Base-by-base conservation (phyloP, 2,888 invertebrate genomes). In the Sminthurides aquaticus region DNA sequence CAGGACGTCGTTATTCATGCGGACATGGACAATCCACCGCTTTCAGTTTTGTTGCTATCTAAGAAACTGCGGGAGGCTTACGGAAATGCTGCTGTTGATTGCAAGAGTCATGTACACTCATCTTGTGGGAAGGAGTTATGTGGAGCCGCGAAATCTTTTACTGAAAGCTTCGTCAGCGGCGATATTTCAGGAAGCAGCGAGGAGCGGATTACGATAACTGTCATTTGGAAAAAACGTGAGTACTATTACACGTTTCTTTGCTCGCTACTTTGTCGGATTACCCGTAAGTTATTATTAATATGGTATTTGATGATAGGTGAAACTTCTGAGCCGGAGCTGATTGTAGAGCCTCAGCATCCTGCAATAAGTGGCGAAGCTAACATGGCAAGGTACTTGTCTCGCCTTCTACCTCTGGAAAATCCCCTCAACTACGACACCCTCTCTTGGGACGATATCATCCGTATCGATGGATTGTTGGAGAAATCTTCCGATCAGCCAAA, bases 1-100 rank as follows among this genome's bases (percentile, higher is more conserved):
- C 54, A 68, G 69, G 67, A 69, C n/a, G 55, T 62, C 1, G 69
- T 69, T 26, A 54, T 69, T 11, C 63, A 64, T 55, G 69, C 69
- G 0, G 67, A 67, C 57, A 66, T 67, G 11, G 27, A 34, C 26
- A 54, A 56, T 15, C 66, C 69, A 28, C 69, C 69, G n/a, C 63
- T 59, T 49, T 69, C 69, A 2, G 48, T 69, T 26, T 56, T 69
- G 5, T 62, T 69, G 11, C 58, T 69, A 20, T 24, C 43, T 5
- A 67, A 67, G 49, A 25, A 67, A 28, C 52, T 69, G 24, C 49
- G 43, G 3, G 56, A 69, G 34, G 49, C 24, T 22, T 67, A 66
- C 43, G 65, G 62, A 20, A 1, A 49, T 2, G 60, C 26, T 1
- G 52, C 28, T 1, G 65, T 65, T 1, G 29, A 48, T 2, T 20